Base-by-base conservation (phyloP, 2,888 invertebrate genomes). In the Neoaliturus tenellus region DNA sequence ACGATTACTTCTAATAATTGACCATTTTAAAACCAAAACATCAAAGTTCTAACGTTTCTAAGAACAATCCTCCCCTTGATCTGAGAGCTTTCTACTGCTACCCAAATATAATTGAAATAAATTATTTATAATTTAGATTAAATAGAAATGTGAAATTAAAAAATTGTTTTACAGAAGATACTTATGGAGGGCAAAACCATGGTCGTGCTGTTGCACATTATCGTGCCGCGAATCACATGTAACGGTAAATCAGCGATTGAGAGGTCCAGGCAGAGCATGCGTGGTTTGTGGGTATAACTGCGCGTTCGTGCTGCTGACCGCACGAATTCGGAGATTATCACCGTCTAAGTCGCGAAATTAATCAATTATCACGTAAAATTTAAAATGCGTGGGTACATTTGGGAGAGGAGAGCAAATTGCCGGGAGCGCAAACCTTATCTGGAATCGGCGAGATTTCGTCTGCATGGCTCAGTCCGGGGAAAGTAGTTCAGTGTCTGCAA, bases 281-380 rank as follows among this genome's bases (percentile, higher is more conserved):
- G 25, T 28, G 62, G 28, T 25, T 28, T 62, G 62, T 28, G 14
- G 2, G 14, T 20, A 28, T 62, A 28, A 20, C 20, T 6, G 20
- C 4, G 3, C 5, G n/a, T 28, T 31, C 62, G 62, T 62, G 62
- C n/a, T n/a, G n/a, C n/a, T n/a, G n/a, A 62, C 28, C 10, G 28
- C 62, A 62, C 62, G 62, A 62, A 25, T 28, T 31, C 14, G 28
- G 14, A 62, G 62, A 62, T 62, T 28, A 62, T 31, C 62, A 55
- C 23, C 55, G 23, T 14, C 28, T n/a, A n/a, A n/a, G n/a, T n/a
- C n/a, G 10, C 12, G 62, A 31, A 62, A 62, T 62, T 62, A 62
- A 62, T 62, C 62, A 62, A 62, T 62, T 31, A 62, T 62, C 62
- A 20, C 62, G 62, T 62, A 62, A 62, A 62, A 62, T 62, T 62